phyloP scores from a whole-genome alignment of 2,888 invertebrate species.

The Philhelius pedissequus region DNA sequence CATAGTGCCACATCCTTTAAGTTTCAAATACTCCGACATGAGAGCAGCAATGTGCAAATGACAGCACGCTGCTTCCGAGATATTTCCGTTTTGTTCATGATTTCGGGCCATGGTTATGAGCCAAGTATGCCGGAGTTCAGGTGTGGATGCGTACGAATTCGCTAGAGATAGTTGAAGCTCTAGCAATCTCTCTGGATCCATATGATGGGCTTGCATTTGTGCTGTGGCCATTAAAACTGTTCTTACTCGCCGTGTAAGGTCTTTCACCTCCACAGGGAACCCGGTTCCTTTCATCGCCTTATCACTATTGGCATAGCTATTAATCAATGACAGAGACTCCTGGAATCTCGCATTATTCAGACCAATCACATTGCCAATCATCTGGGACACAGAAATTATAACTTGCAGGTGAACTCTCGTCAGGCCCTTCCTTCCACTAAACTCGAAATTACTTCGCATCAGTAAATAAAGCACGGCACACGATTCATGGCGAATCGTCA shows the following conservation, averaged over 20 bases:
- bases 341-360: conserved; percentile 96
- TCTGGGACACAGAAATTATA: conserved; percentile 96
- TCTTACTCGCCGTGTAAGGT: conserved; percentile 93
- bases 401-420: conserved; percentile 95
- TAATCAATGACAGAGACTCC: conserved; percentile 94
- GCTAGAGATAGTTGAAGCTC: conserved; percentile 95
- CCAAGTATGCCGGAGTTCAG: conserved; percentile 96
- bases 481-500: conserved; percentile 92
- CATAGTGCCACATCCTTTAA: conserved; percentile 80
- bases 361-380: conserved; percentile 93
- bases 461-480: conserved; percentile 94
- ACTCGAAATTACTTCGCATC: conserved; percentile 97
- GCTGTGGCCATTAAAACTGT: conserved; percentile 97
- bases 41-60: conserved; percentile 96
- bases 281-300: conserved; percentile 96
- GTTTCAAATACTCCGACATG: conserved; percentile 94
- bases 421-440: conserved; percentile 88
- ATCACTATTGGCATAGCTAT: conserved; percentile 94
- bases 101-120: conserved; percentile 95
- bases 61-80: conserved; percentile 97
- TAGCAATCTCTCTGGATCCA: conserved; percentile 93
- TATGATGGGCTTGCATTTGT: conserved; percentile 93
- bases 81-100: conserved; percentile 89
- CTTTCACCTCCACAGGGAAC: conserved; percentile 94
- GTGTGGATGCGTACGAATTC: conserved; percentile 95